Conservation (phyloP, 1,140 invertebrate genomes). For the Galendromus occidentalis region DNA sequence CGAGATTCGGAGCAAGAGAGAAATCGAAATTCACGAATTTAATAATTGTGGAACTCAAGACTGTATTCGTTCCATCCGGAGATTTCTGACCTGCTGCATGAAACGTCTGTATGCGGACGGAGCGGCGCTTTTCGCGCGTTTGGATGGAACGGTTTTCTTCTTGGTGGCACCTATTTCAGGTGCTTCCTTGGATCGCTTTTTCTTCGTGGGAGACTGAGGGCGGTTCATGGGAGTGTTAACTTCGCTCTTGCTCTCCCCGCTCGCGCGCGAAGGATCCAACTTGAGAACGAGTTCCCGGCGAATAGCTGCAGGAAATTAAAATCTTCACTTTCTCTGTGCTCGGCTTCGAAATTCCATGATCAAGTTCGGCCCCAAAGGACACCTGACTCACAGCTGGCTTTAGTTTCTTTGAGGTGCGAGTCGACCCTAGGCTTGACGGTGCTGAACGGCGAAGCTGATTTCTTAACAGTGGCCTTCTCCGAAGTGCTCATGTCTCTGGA, state of each 20-base stretch:
- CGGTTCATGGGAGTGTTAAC: slow-evolving; percentile 4
- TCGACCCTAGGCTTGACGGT: slow-evolving; percentile 8
- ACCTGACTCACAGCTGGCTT: neutral
- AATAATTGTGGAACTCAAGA: too few relatives aligned
- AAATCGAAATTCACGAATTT: too few relatives aligned
- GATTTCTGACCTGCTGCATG: neutral
- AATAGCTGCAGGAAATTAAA: neutral
- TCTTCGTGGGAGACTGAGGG: slow-evolving; percentile 8
- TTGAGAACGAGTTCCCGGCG: slow-evolving; percentile 9
- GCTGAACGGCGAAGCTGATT: slow-evolving; percentile 10
- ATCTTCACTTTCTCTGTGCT: neutral
- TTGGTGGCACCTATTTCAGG: neutral
- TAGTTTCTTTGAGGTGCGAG: slow-evolving; percentile 9
- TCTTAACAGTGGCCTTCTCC: slow-evolving; percentile 11
- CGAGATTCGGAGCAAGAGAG: too few relatives aligned
- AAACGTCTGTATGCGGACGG: slow-evolving; percentile 6
- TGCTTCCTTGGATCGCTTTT: neutral
- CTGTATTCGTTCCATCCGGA: too few relatives aligned
- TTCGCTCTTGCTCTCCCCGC: slow-evolving; percentile 7
- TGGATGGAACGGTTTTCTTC: neutral
- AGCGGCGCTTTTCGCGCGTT: slow-evolving; percentile 9
- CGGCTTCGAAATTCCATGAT: neutral
- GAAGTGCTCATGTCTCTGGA: slow-evolving; percentile 8
- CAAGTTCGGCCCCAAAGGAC: neutral
- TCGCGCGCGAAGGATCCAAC: neutral